Percentiles rank a stretch among this genome's conserved stretches.
phyloP scores from a whole-genome alignment of 2,888 invertebrate genomes.

The Boloria selene region DNA sequence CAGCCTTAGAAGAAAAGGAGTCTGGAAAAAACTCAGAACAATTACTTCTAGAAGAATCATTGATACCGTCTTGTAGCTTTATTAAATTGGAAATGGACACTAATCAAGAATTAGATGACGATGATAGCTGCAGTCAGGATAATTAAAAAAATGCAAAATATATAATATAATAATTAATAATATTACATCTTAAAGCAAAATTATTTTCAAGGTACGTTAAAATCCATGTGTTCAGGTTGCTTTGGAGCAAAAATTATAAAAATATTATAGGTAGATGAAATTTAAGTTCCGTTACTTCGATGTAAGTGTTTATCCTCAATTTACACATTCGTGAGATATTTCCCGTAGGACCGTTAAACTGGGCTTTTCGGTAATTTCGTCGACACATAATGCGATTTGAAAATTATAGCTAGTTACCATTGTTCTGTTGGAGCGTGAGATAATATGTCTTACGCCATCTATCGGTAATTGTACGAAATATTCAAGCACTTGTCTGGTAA shows the following conservation, averaged over 20 bases:
- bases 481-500: constrained; percentile 4
- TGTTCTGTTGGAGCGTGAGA: constrained; percentile 33
- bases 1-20: constrained; percentile 46
- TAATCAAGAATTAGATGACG: constrained; percentile 8
- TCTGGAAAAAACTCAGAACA: constrained; percentile 44
- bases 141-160: too few relatives aligned
- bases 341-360: constrained; percentile 45
- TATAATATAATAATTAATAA: not conserved
- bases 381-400: constrained; percentile 43
- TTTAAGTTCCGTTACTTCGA: constrained; percentile 40
- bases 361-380: constrained; percentile 40
- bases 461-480: constrained; percentile 26
- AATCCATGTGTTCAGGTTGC: not conserved
- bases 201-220: not conserved
- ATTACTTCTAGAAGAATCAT: constrained; percentile 51
- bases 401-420: constrained; percentile 43
- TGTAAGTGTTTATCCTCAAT: constrained; percentile 27
- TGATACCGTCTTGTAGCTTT: constrained; percentile 52
- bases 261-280: constrained; percentile 1
- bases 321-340: constrained; percentile 44
- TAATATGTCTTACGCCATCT: constrained; percentile 41
- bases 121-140: not conserved
- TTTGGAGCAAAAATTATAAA: not conserved
- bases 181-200: not conserved
- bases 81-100: constrained; percentile 51